Evolutionary conservation across 2,888 invertebrate species (phyloP).

Genomic region (Busseola fusca): DNA sequence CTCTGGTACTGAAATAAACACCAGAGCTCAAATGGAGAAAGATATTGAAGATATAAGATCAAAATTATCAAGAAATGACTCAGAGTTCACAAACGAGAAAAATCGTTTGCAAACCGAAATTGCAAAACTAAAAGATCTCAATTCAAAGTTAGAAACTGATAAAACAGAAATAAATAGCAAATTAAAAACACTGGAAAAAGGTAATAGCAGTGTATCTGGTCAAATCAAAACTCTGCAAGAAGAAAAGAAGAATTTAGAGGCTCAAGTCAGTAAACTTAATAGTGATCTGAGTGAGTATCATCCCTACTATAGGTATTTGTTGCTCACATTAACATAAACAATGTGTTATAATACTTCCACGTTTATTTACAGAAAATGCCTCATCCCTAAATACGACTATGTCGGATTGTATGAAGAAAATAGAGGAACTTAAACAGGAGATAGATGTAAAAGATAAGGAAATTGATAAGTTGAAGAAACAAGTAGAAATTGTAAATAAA

Average conservation of each 20-base stretch:
- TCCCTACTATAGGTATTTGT: neutral
- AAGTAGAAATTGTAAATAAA: constrained; percentile 85
- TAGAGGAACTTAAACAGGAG: constrained; percentile 91
- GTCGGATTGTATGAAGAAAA: constrained; percentile 89
- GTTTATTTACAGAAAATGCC: constrained; percentile 83
- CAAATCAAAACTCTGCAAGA: constrained; percentile 89
- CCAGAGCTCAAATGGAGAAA: constrained; percentile 84
- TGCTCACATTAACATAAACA: neutral
- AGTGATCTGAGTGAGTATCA: constrained; percentile 89
- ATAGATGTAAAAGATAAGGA: constrained; percentile 91
- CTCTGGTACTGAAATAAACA: constrained; percentile 84
- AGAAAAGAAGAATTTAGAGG: constrained; percentile 90
- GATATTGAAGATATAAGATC: constrained; percentile 88
- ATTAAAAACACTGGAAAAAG: constrained; percentile 78
- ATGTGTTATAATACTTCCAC: neutral
- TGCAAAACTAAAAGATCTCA: constrained; percentile 86
- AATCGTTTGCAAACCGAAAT: constrained; percentile 85
- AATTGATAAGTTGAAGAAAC: constrained; percentile 89
- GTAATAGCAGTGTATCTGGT: constrained; percentile 78
- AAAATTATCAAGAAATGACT: constrained; percentile 85
- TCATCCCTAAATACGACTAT: constrained; percentile 88
- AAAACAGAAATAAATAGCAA: constrained; percentile 78
- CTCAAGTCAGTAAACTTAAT: constrained; percentile 89
- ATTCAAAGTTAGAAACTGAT: constrained; percentile 83
- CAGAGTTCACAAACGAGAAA: constrained; percentile 88